Evolutionary conservation across 2,113 vertebrate species (phyloP), one percentile per base, ranked within the genome.

Genomic region (Girardinichthys multiradiatus): DNA sequence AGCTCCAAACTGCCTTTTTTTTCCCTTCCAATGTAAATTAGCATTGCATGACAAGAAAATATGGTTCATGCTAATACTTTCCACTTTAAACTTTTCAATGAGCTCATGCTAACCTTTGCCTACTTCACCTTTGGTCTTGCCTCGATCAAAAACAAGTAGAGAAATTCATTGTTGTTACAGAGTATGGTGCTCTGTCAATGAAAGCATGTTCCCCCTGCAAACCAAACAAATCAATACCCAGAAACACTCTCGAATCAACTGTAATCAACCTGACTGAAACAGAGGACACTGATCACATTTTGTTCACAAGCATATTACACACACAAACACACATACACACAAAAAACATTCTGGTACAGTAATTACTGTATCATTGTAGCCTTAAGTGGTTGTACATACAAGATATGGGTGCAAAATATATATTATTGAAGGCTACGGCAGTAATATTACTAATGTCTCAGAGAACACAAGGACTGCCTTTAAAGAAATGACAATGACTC

Each of bases 151-250:
- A 62, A 64, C 35, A n/a, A 19, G 65, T 37, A 57, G 28, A 58
- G 68, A 37, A 67, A 65, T 77, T 74, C 33, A 28, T 45, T 3
- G 19, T 48, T 63, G 42, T 67, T 69, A 63, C 59, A n/a, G 35
- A 39, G 59, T 57, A 63, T 76, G 76, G 74, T 72, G 65, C 63
- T 69, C 58, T 70, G 84, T 89, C 75, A 28, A 68, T 65, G 71
- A 8, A 72, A 72, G 68, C 80, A 35, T 0, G n/a, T 70, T 33
- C 77, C 82, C 75, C 64, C 30, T 2, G 45, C 87, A 88, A 89
- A 82, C 69, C 85, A 90, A 90, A 91, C 80, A 88, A 92, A 92
- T 94, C 92, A 86, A 93, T 91, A 88, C 63, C 78, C 86, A 83
- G 83, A 81, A 80, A 35, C 64, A 76, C 80, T 83, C 87, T 85